These are phyloP conservation scores for Trichogramma dendrolimi DNA, from an alignment of 2,888 invertebrate species.

Conservation along the genomic window DNA sequence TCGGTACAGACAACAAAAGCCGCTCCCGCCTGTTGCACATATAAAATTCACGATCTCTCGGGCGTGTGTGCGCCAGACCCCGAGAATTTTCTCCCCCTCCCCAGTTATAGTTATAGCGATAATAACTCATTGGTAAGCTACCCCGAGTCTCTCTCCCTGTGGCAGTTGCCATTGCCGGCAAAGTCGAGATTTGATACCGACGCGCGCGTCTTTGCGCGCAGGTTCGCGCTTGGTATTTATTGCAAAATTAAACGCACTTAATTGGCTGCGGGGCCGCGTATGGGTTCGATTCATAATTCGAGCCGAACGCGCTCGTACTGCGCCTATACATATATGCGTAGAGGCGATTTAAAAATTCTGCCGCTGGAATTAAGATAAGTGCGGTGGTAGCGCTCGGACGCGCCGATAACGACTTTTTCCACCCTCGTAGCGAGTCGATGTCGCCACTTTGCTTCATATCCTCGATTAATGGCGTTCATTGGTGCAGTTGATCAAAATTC, in stretches of 20 bases:
- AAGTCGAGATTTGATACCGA: background rate
- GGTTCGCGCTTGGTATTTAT: background rate
- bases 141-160: background rate
- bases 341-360: background rate
- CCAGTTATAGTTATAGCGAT: too few species aligned
- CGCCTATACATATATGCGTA: too few species aligned
- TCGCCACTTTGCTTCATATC: background rate
- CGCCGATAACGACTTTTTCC: slow-evolving; percentile 8
- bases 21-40: slow-evolving; percentile 14
- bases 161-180: background rate
- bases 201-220: background rate
- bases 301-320: background rate
- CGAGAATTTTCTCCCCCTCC: too few species aligned
- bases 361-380: slow-evolving; percentile 8
- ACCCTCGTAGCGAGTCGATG: background rate
- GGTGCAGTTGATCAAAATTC: too few species aligned
- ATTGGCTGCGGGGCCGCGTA: slow-evolving; percentile 8
- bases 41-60: slow-evolving; percentile 8
- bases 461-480: too few species aligned
- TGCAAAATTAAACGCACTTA: slow-evolving; percentile 11
- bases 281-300: slow-evolving; percentile 15
- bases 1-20: slow-evolving; percentile 11
- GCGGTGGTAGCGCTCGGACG: too few species aligned
- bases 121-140: too few species aligned
- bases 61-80: background rate